Evolutionary conservation across 2,113 vertebrate genomes (phyloP).

Genomic region (Phrynosoma blainvillii): DNA sequence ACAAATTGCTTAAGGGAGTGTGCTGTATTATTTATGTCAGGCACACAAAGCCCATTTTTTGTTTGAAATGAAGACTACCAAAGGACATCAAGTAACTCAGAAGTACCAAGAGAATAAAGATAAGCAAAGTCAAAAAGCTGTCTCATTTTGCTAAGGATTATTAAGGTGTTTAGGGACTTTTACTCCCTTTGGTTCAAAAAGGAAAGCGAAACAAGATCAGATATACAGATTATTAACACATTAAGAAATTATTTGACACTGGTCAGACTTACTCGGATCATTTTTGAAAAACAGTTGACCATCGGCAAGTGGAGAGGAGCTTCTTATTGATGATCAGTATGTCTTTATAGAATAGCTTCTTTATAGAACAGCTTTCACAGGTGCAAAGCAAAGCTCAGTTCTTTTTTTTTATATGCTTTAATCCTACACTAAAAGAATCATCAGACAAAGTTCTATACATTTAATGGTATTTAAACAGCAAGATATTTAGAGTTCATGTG

Average conservation of each 20-base stretch:
- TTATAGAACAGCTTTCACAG: too few relatives aligned
- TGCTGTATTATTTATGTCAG: background rate
- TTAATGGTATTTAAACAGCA: too few relatives aligned
- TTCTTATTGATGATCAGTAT: too few relatives aligned
- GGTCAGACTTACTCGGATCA: background rate
- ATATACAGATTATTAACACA: background rate
- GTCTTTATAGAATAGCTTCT: too few relatives aligned
- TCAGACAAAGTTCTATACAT: too few relatives aligned
- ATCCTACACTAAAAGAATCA: too few relatives aligned
- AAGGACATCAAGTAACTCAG: background rate
- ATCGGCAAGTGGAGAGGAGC: too few relatives aligned
- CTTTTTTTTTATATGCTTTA: too few relatives aligned
- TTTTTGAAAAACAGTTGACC: background rate
- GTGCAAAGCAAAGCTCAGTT: too few relatives aligned
- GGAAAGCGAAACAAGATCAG: background rate
- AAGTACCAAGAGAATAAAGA: background rate
- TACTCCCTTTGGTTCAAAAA: background rate
- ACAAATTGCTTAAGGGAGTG: background rate
- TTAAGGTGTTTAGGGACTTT: background rate
- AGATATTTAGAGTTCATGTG: too few relatives aligned
- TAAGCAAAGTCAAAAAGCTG: background rate
- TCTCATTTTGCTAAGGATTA: background rate
- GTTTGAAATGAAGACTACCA: background rate
- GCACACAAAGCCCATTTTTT: background rate
- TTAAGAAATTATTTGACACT: background rate